A percentile compares a stretch with the other conserved stretches of the same genome.
Evolutionary conservation across 2,113 vertebrate genomes (phyloP).

Genomic region (Tauraco erythrolophus): DNA sequence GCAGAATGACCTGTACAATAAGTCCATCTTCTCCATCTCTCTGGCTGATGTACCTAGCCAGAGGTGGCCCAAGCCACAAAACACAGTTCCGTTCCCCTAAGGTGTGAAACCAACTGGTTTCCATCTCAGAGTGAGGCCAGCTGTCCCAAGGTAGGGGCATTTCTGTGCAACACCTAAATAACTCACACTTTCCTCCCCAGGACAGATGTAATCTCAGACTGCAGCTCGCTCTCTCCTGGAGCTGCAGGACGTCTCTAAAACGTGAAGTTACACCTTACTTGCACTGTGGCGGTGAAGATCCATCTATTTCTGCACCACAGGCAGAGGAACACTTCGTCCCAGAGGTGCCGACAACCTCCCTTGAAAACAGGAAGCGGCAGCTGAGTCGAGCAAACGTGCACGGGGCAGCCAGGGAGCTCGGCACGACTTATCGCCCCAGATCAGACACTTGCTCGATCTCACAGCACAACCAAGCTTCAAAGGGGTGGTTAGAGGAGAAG

Average conservation of each 20-base stretch:
- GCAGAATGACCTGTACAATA: fast-evolving
- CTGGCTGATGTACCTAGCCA: background rate
- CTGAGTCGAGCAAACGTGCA: fast-evolving
- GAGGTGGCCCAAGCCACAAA: background rate
- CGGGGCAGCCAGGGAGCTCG: background rate
- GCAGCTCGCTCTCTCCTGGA: background rate
- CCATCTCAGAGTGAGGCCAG: background rate
- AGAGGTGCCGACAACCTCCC: fast-evolving
- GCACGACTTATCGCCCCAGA: fast-evolving
- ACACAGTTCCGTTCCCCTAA: background rate
- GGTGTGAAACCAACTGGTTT: background rate
- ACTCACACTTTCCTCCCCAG: background rate
- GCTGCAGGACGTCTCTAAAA: background rate
- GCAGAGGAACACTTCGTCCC: fast-evolving
- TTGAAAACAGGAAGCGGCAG: background rate
- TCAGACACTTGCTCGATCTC: background rate
- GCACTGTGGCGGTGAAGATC: fast-evolving
- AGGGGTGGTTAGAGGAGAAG: background rate
- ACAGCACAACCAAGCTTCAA: background rate
- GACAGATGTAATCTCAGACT: fast-evolving
- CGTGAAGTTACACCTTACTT: fast-evolving
- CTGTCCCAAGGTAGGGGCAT: background rate
- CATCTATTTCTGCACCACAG: fast-evolving
- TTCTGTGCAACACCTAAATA: background rate
- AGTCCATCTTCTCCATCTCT: background rate